Evolutionary conservation across 2,797 vertebrate species (phyloP).

Genomic region (Staurois parvus): DNA sequence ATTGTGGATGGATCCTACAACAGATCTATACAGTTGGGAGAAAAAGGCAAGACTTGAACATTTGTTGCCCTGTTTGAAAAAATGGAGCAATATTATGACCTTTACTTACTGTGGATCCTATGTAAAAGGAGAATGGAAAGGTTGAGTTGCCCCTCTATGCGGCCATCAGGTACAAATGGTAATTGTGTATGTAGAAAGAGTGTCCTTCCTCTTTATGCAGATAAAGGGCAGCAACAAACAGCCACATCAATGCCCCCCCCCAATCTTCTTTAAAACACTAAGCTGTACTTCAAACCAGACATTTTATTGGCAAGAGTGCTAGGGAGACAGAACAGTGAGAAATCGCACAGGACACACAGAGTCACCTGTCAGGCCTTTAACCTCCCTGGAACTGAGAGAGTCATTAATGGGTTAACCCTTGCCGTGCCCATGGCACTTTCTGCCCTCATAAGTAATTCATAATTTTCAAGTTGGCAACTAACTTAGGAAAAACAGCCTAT

Average conservation of each 20-base stretch:
- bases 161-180: too few relatives aligned
- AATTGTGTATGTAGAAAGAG: not conserved
- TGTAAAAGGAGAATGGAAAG: too few relatives aligned
- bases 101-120: too few relatives aligned
- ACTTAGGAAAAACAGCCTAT: not conserved
- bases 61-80: too few relatives aligned
- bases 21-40: too few relatives aligned
- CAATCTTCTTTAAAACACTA: not conserved
- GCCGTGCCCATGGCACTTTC: not conserved
- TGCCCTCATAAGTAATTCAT: not conserved
- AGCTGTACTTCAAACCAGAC: slow-evolving; percentile 16
- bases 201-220: slow-evolving; percentile 18
- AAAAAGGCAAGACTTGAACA: too few relatives aligned
- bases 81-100: too few relatives aligned
- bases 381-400: not conserved
- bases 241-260: not conserved
- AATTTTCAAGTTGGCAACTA: not conserved
- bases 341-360: not conserved
- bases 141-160: too few relatives aligned
- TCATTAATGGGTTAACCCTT: slow-evolving; percentile 36
- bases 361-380: slow-evolving; percentile 48
- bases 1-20: too few relatives aligned
- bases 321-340: not conserved
- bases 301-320: slow-evolving; percentile 2
- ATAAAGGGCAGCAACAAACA: slow-evolving; percentile 48